Conservation (phyloP, 2,113 vertebrate species). For the Archocentrus centrarchus region DNA sequence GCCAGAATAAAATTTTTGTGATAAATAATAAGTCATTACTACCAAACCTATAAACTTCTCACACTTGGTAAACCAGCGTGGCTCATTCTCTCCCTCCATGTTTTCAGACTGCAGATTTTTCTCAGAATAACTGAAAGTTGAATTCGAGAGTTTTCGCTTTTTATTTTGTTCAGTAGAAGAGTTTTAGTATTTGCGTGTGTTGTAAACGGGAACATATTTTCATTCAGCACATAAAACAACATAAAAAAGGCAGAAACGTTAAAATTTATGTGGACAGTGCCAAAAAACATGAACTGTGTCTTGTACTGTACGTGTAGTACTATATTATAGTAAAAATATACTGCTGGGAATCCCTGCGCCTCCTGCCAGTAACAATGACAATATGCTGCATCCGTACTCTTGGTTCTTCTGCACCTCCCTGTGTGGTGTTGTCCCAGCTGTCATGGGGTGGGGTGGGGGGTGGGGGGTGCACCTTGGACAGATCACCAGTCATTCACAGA, state of each 20-base stretch:
- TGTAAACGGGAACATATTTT: too few species aligned
- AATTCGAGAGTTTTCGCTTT: too few species aligned
- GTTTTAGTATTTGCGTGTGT: too few species aligned
- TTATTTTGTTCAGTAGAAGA: too few species aligned
- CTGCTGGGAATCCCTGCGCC: neutral
- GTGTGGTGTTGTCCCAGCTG: neutral
- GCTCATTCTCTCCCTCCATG: neutral
- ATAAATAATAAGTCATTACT: neutral
- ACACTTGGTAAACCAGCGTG: neutral
- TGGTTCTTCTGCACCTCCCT: neutral
- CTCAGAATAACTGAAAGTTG: neutral
- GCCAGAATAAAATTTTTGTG: neutral
- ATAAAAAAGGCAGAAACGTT: neutral
- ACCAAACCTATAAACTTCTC: neutral
- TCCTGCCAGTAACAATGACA: neutral
- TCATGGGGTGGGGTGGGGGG: rapidly evolving
- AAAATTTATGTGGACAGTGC: neutral
- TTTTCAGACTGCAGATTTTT: neutral
- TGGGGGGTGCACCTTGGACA: neutral
- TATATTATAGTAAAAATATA: neutral
- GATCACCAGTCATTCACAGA: neutral
- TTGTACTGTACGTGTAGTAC: neutral
- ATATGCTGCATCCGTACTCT: neutral
- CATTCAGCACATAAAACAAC: neutral
- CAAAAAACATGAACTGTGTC: neutral